Evolutionary conservation across 2,888 invertebrate genomes (phyloP).

Genomic region (Oxytorus armatus): DNA sequence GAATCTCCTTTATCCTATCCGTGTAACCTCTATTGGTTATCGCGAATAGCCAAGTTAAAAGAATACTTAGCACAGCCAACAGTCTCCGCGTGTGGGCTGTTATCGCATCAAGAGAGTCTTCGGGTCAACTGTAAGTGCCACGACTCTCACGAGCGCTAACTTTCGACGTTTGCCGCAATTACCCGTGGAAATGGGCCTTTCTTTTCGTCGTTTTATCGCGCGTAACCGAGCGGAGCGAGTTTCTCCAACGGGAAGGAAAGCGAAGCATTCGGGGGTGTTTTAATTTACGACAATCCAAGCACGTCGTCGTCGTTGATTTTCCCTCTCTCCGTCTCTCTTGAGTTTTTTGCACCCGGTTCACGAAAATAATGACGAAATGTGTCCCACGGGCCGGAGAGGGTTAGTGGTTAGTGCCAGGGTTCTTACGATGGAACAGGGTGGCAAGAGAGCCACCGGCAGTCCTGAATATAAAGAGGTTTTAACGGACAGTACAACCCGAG

Average conservation of each 20-base stretch:
- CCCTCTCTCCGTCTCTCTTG: constrained; percentile 17
- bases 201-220: constrained; percentile 66
- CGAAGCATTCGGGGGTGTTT: constrained; percentile 40
- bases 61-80: not conserved
- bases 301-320: constrained; percentile 49
- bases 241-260: constrained; percentile 45
- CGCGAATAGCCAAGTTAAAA: constrained; percentile 22
- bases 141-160: constrained; percentile 41
- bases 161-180: constrained; percentile 66
- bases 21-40: constrained; percentile 4
- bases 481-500: too few species aligned
- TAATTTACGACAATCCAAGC: constrained; percentile 58
- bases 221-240: constrained; percentile 62
- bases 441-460: constrained; percentile 22
- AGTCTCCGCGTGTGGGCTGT: not conserved
- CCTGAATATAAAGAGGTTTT: constrained; percentile 50
- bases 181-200: constrained; percentile 64
- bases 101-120: constrained; percentile 63
- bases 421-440: constrained; percentile 19
- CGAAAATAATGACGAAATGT: constrained; percentile 17
- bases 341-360: constrained; percentile 1
- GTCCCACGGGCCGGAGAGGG: constrained; percentile 28
- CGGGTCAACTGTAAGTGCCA: constrained; percentile 66
- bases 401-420: constrained; percentile 24
- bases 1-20: not conserved